These are phyloP conservation scores for Echinarachnius parma DNA, from an alignment of 53 echinoderm and acorn worm genomes.

Conservation along the genomic window DNA sequence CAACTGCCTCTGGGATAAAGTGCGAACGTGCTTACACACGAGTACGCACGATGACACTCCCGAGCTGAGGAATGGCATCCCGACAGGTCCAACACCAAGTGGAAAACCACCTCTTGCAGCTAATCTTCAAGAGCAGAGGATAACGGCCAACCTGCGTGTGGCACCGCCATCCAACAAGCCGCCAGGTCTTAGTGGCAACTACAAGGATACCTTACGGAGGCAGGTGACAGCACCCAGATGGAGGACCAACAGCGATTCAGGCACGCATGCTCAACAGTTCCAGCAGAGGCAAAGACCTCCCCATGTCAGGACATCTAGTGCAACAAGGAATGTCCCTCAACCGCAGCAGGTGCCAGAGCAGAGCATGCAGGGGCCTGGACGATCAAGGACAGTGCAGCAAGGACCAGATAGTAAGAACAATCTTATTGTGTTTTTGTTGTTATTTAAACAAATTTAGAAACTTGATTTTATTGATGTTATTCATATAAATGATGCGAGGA, in stretches of 20 bases:
- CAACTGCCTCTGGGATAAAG: slow-evolving; percentile 98
- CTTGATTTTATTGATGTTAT: no score
- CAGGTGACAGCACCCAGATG: slow-evolving; percentile 72
- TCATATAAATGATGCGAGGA: no score
- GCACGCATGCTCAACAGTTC: slow-evolving; percentile 56
- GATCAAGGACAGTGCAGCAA: slow-evolving; percentile 33
- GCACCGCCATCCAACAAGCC: slow-evolving; percentile 43
- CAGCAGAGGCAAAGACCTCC: slow-evolving; percentile 70
- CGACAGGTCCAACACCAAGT: slow-evolving; percentile 1
- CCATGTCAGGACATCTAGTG: slow-evolving; percentile 41
- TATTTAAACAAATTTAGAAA: no score
- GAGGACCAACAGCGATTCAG: slow-evolving; percentile 77
- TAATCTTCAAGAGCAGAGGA: slow-evolving; percentile 54
- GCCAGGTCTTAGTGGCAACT: not conserved
- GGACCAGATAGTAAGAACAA: slow-evolving; percentile 13
- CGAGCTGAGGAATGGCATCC: not conserved
- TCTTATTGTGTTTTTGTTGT: no score
- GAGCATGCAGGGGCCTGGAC: slow-evolving; percentile 61
- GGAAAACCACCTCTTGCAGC: no score
- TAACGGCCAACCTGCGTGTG: slow-evolving; percentile 68
- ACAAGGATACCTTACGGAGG: slow-evolving; percentile 52
- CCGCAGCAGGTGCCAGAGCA: slow-evolving; percentile 53
- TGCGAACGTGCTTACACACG: slow-evolving; percentile 85
- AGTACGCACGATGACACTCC: slow-evolving; percentile 43
- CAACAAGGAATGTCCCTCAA: slow-evolving; percentile 41